Percentiles rank a stretch among this genome's conserved stretches.
Conservation (phyloP, 2,888 invertebrate species). For the Acanthosoma haemorrhoidale region DNA sequence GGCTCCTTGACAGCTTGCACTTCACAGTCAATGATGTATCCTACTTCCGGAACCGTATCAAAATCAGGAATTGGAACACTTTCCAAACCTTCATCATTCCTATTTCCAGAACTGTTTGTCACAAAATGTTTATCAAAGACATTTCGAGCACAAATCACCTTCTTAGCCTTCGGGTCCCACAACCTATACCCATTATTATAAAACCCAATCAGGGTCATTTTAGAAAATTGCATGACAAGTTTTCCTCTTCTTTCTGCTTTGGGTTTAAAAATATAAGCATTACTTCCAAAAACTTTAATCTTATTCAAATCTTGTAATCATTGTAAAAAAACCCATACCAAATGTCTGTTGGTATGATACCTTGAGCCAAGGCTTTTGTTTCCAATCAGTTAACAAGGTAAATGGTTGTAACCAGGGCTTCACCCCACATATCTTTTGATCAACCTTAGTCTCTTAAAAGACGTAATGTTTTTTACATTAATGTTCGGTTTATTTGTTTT, state of each 20-base stretch:
- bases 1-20: background rate
- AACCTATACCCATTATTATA: constrained; percentile 24
- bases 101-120: background rate
- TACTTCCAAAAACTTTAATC: constrained; percentile 30
- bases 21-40: background rate
- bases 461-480: constrained; percentile 40
- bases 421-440: too few relatives aligned
- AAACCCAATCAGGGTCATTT: constrained; percentile 8
- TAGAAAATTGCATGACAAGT: constrained; percentile 10
- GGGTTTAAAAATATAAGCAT: constrained; percentile 30
- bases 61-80: too few relatives aligned
- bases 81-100: background rate
- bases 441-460: too few relatives aligned
- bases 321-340: constrained; percentile 16
- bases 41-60: too few relatives aligned
- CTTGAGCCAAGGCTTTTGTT: too few relatives aligned
- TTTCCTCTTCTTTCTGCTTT: constrained; percentile 30
- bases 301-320: constrained; percentile 29
- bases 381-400: too few relatives aligned
- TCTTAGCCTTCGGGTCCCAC: background rate
- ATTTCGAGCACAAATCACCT: background rate
- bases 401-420: too few relatives aligned
- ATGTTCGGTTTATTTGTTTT: constrained; percentile 37
- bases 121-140: background rate
- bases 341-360: constrained; percentile 23